These are phyloP conservation scores for Drosophila eugracilis DNA, from an alignment of 1,140 invertebrate genomes.

Conservation along the genomic window DNA sequence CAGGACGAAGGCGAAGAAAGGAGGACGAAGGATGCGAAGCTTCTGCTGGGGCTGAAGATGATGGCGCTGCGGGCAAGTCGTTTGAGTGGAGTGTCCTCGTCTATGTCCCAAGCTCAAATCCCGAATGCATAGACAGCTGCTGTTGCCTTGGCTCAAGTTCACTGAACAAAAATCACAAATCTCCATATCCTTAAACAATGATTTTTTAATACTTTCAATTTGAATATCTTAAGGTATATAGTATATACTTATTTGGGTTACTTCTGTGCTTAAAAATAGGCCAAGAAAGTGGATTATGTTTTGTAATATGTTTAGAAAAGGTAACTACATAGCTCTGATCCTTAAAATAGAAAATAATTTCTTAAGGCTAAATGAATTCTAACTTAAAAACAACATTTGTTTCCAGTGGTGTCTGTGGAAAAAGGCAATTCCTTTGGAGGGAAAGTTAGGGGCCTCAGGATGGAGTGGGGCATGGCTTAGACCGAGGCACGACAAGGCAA, in stretches of 20 bases:
- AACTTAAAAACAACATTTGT: background rate
- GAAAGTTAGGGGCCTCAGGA: background rate
- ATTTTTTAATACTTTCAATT: too few relatives aligned
- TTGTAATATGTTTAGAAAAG: too few relatives aligned
- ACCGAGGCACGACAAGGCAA: conserved; percentile 48
- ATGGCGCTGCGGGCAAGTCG: conserved; percentile 36
- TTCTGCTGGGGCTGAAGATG: conserved; percentile 28
- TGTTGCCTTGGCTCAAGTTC: conserved; percentile 14
- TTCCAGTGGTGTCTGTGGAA: conserved; percentile 36
- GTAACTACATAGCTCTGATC: too few relatives aligned
- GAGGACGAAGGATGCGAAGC: background rate
- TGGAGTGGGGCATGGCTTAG: conserved; percentile 6
- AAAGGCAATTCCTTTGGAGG: conserved; percentile 47
- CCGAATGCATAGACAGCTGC: conserved; percentile 76
- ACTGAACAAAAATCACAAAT: conserved; percentile 13
- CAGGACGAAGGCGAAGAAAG: conserved; percentile 15
- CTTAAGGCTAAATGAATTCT: too few relatives aligned
- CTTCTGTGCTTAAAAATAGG: too few relatives aligned
- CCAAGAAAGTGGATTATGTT: too few relatives aligned
- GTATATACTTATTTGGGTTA: too few relatives aligned
- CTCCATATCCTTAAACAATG: too few relatives aligned
- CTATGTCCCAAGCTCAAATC: conserved; percentile 68
- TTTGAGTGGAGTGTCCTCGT: conserved; percentile 54
- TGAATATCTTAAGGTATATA: too few relatives aligned
- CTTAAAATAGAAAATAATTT: too few relatives aligned